Base-by-base conservation (phyloP, 2,113 vertebrate species). In the Propithecus coquereli region DNA sequence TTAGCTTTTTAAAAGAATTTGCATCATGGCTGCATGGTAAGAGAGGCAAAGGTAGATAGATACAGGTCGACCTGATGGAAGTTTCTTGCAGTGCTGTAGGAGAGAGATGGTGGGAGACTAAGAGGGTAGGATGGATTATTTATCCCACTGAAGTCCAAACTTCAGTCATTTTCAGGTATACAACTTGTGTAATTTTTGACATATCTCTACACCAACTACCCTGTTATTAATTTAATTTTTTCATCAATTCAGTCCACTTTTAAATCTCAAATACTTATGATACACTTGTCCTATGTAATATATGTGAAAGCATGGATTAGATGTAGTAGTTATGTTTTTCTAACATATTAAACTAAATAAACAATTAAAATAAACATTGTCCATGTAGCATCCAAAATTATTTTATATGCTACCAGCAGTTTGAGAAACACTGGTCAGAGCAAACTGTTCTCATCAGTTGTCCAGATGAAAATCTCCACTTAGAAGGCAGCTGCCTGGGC, bases 1-100 rank as follows among this genome's bases (percentile, higher is more conserved):
- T 91, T 87, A 93, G 65, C 52, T 40, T 81, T 81, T 81, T 17
- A 37, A 94, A 85, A 89, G 34, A 90, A 65, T 85, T 81, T 82
- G 68, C 25, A 57, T 27, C 50, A 7, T 34, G 32, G 45, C 50
- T 79, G 8, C 25, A 83, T 27, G 34, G 9, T 77, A 84, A 80
- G 71, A 91, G 7, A 89, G 79, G 27, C 20, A 47, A 70, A 71
- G 16, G 13, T 47, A 82, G 71, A 43, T 47, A 86, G 71, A 43
- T 50, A 61, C n/a, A 25, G 12, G 59, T 32, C 76, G 17, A 54
- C 37, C 25, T 18, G 16, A 85, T 30, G 25, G 12, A 47, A 91
- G 32, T 73, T 45, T 59, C 71, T 43, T 43, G 34, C 22, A 52
- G 54, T n/a, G 22, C 20, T 93, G 50, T 10, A 23, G 14, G 27